Evolutionary conservation across 1,140 invertebrate genomes (phyloP).

Genomic region (Aphis gossypii): DNA sequence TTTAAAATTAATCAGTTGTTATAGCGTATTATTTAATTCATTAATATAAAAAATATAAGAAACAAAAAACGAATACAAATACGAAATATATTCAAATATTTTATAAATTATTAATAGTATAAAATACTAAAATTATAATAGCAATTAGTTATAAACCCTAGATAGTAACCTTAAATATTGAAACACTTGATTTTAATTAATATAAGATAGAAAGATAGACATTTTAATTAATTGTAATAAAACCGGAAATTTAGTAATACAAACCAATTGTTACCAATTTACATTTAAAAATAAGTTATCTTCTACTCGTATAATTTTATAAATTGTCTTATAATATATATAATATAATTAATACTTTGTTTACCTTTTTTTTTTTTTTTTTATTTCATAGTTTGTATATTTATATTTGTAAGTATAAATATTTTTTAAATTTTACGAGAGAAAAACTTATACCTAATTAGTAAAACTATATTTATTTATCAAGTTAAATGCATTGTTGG

Average conservation of each 20-base stretch:
- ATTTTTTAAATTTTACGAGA: background rate
- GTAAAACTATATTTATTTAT: background rate
- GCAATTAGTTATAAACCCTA: too few relatives aligned
- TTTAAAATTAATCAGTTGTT: background rate
- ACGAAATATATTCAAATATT: too few relatives aligned
- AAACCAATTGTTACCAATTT: background rate
- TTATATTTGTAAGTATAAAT: background rate
- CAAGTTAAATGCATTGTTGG: background rate
- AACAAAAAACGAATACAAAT: too few relatives aligned
- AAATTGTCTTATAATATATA: background rate
- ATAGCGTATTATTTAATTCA: background rate
- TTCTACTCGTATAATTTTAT: background rate
- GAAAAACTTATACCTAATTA: background rate
- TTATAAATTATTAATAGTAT: too few relatives aligned
- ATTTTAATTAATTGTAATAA: background rate
- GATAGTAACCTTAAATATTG: too few relatives aligned
- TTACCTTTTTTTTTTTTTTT: background rate
- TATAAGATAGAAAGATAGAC: background rate
- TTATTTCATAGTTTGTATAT: background rate
- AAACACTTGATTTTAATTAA: background rate
- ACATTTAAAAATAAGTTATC: background rate
- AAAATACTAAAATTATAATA: too few relatives aligned
- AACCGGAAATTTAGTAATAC: background rate
- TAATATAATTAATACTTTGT: background rate
- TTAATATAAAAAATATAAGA: background rate